These are phyloP conservation scores for Drosophila villosipedis DNA, from an alignment of 2,888 invertebrate genomes.

Conservation along the genomic window DNA sequence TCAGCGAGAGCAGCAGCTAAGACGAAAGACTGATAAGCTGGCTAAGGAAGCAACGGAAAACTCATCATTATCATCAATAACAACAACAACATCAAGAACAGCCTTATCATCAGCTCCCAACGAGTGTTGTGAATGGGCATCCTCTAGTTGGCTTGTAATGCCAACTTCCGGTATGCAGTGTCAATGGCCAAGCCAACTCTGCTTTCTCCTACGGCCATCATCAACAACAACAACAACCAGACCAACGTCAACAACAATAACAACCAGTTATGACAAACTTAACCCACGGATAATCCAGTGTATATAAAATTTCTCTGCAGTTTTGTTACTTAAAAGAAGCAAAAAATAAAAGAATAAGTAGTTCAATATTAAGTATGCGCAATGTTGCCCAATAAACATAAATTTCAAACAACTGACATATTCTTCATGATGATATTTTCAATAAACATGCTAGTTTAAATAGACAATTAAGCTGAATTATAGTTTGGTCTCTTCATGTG, in stretches of 20 bases:
- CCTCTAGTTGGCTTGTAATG: conserved; percentile 29
- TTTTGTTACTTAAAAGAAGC: not conserved
- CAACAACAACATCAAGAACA: conserved; percentile 28
- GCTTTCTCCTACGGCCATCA: conserved; percentile 17
- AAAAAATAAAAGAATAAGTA: not conserved
- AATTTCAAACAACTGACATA: not conserved
- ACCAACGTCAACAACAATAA: not conserved
- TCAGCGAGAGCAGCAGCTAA: conserved; percentile 14
- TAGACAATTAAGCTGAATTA: not conserved
- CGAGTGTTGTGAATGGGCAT: conserved; percentile 28
- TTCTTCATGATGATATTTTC: not conserved
- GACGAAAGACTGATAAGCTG: conserved; percentile 42
- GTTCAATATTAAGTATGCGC: not conserved
- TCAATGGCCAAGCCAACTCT: conserved; percentile 18
- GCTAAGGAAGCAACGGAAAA: conserved; percentile 30
- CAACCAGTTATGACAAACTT: not conserved
- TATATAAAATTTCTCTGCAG: not conserved
- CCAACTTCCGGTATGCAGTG: conserved; percentile 60
- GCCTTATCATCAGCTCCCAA: conserved; percentile 30
- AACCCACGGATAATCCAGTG: conserved; percentile 4
- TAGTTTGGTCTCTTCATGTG: not conserved
- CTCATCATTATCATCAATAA: conserved; percentile 48
- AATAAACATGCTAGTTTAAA: not conserved
- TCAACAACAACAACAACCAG: conserved; percentile 2
- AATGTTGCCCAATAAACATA: not conserved